Evolutionary conservation across 2,797 vertebrate species (phyloP).

Genomic region (Diplodus puntazzo): DNA sequence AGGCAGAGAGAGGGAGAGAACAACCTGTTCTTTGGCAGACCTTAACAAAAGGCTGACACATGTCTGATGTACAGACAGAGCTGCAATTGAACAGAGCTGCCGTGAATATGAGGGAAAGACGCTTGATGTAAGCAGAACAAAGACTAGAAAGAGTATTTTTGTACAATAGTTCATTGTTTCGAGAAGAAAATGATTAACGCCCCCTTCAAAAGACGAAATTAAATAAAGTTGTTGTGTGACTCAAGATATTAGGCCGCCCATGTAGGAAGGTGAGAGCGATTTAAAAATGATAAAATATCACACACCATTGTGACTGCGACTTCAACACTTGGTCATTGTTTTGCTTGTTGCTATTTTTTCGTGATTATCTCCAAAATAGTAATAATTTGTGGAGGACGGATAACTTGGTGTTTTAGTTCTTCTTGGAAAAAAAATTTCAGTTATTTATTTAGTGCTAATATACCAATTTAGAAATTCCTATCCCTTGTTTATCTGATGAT

Average conservation of each 20-base stretch:
- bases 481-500: not conserved
- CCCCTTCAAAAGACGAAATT: not conserved
- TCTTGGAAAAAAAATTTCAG: not conserved
- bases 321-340: not conserved
- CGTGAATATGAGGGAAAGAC: constrained; percentile 43
- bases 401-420: too few relatives aligned
- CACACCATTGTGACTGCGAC: not conserved
- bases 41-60: constrained; percentile 75
- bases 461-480: not conserved
- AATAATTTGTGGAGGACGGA: not conserved
- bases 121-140: constrained; percentile 41
- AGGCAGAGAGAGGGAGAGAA: constrained; percentile 73
- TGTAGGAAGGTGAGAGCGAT: not conserved
- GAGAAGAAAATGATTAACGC: not conserved
- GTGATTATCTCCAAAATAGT: not conserved
- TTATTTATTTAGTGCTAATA: not conserved
- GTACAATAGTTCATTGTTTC: constrained; percentile 7
- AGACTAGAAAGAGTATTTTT: constrained; percentile 29
- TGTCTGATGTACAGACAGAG: constrained; percentile 68
- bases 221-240: not conserved
- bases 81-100: constrained; percentile 39
- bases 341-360: not conserved
- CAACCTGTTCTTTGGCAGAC: constrained; percentile 80
- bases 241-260: not conserved
- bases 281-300: not conserved